phyloP scores from a whole-genome alignment of 1,140 invertebrate species.

The silkworm (Bombyx mori) region DNA sequence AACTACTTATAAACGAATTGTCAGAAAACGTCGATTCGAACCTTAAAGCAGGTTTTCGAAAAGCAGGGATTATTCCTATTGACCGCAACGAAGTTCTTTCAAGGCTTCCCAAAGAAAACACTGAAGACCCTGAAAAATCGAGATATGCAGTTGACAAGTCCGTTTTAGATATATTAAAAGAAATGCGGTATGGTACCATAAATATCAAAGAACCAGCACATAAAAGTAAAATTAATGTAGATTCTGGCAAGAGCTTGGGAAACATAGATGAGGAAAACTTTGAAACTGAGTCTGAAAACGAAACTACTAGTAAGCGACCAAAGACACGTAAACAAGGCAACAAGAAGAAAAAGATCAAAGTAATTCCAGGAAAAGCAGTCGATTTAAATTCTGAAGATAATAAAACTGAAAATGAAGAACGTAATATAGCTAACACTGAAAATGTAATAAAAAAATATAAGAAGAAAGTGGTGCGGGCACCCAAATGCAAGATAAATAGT shows the following conservation, averaged over 20 bases:
- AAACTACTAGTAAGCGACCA: not conserved
- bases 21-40: slow-evolving; percentile 10
- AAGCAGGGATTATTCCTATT: slow-evolving; percentile 9
- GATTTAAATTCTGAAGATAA: not conserved
- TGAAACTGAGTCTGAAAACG: not conserved
- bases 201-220: not conserved
- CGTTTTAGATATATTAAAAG: not conserved
- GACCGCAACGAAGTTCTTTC: not conserved
- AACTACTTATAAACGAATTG: slow-evolving; percentile 11
- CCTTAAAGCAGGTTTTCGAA: slow-evolving; percentile 14
- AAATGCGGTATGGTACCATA: not conserved
- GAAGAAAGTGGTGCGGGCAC: too few relatives aligned
- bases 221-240: not conserved
- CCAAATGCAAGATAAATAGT: too few relatives aligned
- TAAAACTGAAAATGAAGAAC: not conserved
- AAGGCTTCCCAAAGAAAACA: not conserved
- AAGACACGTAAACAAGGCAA: not conserved
- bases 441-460: not conserved
- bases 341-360: not conserved
- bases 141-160: not conserved
- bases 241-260: not conserved
- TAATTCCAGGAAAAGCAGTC: not conserved
- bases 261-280: not conserved
- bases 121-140: not conserved
- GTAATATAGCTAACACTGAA: not conserved